Percentiles rank a stretch among this genome's conserved stretches.
Conservation (phyloP, 2,797 vertebrate genomes). For the Antennarius maculatus region DNA sequence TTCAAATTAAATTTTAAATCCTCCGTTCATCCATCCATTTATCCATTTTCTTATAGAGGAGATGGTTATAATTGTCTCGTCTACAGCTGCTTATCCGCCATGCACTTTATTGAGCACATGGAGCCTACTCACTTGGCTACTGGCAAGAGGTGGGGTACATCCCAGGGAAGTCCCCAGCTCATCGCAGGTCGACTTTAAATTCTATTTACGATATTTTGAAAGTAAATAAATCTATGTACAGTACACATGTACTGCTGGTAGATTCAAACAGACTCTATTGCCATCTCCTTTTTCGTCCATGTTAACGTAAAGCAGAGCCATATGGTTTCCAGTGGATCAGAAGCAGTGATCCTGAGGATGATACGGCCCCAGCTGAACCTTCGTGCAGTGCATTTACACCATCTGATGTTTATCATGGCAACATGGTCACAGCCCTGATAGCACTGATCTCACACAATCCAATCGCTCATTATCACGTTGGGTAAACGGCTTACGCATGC, state of each 20-base stretch:
- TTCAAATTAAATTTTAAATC: not conserved
- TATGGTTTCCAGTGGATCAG: slow-evolving; percentile 67
- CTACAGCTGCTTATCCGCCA: no score
- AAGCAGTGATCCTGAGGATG: slow-evolving; percentile 65
- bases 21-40: no score
- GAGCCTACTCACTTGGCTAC: no score
- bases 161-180: no score
- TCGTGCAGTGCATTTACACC: slow-evolving; percentile 56
- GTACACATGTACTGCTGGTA: slow-evolving; percentile 14
- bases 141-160: no score
- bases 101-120: no score
- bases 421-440: slow-evolving; percentile 40
- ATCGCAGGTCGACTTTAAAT: not conserved
- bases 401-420: slow-evolving; percentile 65
- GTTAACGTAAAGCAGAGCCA: slow-evolving; percentile 61
- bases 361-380: slow-evolving; percentile 60
- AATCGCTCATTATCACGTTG: slow-evolving; percentile 52
- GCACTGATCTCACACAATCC: slow-evolving; percentile 56
- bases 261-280: slow-evolving; percentile 18
- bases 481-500: slow-evolving; percentile 35
- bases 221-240: not conserved
- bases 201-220: not conserved
- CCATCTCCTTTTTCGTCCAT: slow-evolving; percentile 55
- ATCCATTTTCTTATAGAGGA: no score
- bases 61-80: no score